These are phyloP conservation scores for Nomia melanderi DNA, from an alignment of 1,140 invertebrate species.

Conservation along the genomic window DNA sequence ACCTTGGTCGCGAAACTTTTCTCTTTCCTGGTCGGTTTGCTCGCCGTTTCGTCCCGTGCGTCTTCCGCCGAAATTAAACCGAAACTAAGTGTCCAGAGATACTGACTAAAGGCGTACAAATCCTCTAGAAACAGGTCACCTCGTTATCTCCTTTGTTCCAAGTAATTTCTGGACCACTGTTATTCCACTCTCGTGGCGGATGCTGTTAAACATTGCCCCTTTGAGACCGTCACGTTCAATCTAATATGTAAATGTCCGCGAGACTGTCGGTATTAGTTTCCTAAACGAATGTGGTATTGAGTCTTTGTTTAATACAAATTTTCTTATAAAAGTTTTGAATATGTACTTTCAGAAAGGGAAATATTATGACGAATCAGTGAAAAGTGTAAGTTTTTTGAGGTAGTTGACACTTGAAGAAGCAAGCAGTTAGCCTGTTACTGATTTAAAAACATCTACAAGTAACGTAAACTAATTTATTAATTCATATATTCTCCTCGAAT, in stretches of 20 bases:
- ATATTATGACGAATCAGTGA: too few species aligned
- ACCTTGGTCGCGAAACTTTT: slow-evolving; percentile 43
- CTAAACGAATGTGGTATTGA: background rate
- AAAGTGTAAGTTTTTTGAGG: too few species aligned
- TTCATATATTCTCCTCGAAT: too few species aligned
- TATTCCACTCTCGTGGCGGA: slow-evolving; percentile 15
- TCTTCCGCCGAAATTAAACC: slow-evolving; percentile 47
- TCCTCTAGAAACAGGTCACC: slow-evolving; percentile 31
- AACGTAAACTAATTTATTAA: too few species aligned
- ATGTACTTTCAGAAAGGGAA: too few species aligned
- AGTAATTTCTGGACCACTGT: slow-evolving; percentile 52
- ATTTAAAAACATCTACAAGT: too few species aligned
- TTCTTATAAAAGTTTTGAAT: too few species aligned
- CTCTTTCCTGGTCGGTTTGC: slow-evolving; percentile 11
- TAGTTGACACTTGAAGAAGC: too few species aligned
- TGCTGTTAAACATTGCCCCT: background rate
- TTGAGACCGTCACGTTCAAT: background rate
- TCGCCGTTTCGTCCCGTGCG: background rate
- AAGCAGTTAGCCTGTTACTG: too few species aligned
- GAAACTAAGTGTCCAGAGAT: slow-evolving; percentile 51
- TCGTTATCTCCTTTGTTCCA: slow-evolving; percentile 42
- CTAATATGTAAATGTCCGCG: slow-evolving; percentile 14
- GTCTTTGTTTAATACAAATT: too few species aligned
- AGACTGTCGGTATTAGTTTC: background rate
- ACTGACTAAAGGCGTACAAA: slow-evolving; percentile 20